Evolutionary conservation across 1,140 invertebrate species (phyloP).

Genomic region (Zaprionus ornatus): DNA sequence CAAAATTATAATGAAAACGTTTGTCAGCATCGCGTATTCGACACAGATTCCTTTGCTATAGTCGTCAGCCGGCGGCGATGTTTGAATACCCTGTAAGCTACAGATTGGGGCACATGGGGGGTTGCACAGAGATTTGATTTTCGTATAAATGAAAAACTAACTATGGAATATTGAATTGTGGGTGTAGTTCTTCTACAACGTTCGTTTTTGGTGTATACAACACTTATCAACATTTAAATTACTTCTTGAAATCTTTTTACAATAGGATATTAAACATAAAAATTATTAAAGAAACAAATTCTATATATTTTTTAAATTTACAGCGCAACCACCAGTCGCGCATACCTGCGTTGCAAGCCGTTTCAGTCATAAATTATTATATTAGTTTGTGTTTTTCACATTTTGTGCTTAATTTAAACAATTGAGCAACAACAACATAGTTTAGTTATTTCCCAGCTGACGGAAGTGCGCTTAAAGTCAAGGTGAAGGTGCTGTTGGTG

Average conservation of each 20-base stretch:
- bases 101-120: no score
- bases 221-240: not conserved
- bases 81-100: slow-evolving; percentile 15
- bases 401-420: slow-evolving; percentile 41
- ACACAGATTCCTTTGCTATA: slow-evolving; percentile 64
- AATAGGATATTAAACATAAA: no score
- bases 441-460: slow-evolving; percentile 20
- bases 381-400: slow-evolving; percentile 19
- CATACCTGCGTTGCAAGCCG: not conserved
- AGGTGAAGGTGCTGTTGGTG: slow-evolving; percentile 14
- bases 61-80: slow-evolving; percentile 27
- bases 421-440: slow-evolving; percentile 36
- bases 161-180: no score
- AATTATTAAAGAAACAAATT: no score
- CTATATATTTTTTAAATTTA: not conserved
- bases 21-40: slow-evolving; percentile 64
- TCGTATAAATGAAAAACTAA: no score
- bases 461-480: slow-evolving; percentile 47
- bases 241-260: not conserved
- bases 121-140: not conserved
- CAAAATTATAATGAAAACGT: slow-evolving; percentile 76
- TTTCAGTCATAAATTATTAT: slow-evolving; percentile 36
- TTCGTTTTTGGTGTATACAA: no score
- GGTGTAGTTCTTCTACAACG: no score
- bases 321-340: slow-evolving; percentile 6